Evolutionary conservation across 2,113 vertebrate species (phyloP).

Genomic region (Jacana jacana): DNA sequence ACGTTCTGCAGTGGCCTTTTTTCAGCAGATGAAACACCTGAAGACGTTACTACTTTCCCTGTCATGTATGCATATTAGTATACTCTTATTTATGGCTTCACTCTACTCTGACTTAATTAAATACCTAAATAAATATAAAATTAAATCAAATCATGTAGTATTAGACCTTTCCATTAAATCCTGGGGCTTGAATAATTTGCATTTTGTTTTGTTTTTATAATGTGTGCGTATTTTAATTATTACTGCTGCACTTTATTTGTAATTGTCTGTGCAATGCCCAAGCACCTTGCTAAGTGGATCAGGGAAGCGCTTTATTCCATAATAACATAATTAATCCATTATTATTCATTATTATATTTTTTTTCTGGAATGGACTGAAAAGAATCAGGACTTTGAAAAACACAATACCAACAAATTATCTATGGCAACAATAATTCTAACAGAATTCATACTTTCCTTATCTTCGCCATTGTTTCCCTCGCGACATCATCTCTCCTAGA

Average conservation of each 20-base stretch:
- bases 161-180: constrained; percentile 45
- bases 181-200: constrained; percentile 5
- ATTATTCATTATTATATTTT: constrained; percentile 9
- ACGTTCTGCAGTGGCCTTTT: neutral
- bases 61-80: neutral
- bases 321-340: constrained; percentile 53
- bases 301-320: constrained; percentile 38
- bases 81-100: neutral
- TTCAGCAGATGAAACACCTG: neutral
- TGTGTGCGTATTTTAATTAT: constrained; percentile 57
- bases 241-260: constrained; percentile 46
- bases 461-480: neutral
- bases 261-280: constrained; percentile 48
- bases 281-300: constrained; percentile 64
- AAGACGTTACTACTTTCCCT: neutral
- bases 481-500: neutral
- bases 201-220: constrained; percentile 36
- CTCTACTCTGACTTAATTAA: neutral
- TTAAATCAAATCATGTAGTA: neutral
- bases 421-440: neutral
- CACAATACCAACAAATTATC: constrained; percentile 17
- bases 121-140: constrained; percentile 5
- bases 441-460: neutral
- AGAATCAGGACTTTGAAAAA: constrained; percentile 37
- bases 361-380: constrained; percentile 16